Evolutionary conservation across 2,797 vertebrate species (phyloP), one percentile per base, ranked within the genome.

Genomic region (Micropoecilia bifurca): DNA sequence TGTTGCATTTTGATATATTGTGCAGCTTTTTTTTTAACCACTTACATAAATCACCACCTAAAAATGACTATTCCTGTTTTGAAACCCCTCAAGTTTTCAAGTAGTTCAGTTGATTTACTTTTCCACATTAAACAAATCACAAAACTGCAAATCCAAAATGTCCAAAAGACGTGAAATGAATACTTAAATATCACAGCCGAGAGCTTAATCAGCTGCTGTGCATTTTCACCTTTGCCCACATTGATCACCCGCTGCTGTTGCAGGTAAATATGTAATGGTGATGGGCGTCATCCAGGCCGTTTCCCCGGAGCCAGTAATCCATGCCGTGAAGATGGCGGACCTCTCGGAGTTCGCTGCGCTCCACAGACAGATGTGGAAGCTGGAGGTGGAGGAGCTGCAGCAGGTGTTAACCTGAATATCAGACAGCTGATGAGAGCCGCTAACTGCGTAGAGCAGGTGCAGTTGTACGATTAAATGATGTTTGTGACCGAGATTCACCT

Each of bases 221-320:
- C 22, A 46, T 28, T 16, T 16, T 46, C 12, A 2, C 43, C 25
- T 46, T 45, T 71, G 68, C 81, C 81, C 74, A 46, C 41, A n/a
- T 18, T 28, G 41, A 78, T 79, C 83, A 79, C 30, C 78, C 75
- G 76, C 20, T 75, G 6, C 50, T 83, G 77, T 79, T 77, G 16
- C 85, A 98, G 97, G 97, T 43, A 98, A 96, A 89, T 98, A 98
- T 13, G 97, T 98, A 77, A 98, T 98, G 97, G 96, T 97, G 82
- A 97, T 98, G 97, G 97, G 97, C 0, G 76, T 96, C 78, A 86
- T 98, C 71, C 93, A 96, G 85, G 90, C 93, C 0, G 89, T 93
- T 73, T 93, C 89, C 74, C 97, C 97, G 0, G 97, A 98, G 87
- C 97, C 96, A 0, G 89, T 96, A 76, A 90, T 98, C 57, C 96